Percentiles rank a stretch among this genome's conserved stretches.
phyloP scores from a whole-genome alignment of 2,797 vertebrate genomes.

The Pogoniulus pusillus region DNA sequence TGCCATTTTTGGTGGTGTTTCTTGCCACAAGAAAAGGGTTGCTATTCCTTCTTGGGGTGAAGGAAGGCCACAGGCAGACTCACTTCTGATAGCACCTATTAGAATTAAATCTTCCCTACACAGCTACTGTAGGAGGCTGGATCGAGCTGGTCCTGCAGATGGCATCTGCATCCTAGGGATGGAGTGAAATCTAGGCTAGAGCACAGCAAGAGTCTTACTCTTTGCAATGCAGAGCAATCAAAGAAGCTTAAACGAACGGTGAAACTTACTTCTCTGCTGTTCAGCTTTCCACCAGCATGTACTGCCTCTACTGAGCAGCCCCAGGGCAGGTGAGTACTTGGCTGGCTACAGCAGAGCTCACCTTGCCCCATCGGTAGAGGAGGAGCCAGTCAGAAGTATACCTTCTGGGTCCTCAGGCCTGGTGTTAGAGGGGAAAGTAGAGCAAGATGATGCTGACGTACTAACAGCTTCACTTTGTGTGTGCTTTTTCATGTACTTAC shows the following conservation, averaged over 20 bases:
- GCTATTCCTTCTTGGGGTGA: not conserved
- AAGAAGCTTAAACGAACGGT: not conserved
- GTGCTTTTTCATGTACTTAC: not conserved
- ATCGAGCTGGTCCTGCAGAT: slow-evolving; percentile 37
- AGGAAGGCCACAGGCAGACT: not conserved
- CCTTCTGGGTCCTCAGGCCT: not conserved
- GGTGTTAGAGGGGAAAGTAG: not conserved
- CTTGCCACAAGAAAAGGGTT: not conserved
- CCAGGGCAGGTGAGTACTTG: not conserved
- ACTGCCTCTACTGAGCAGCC: not conserved
- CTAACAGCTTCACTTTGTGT: not conserved
- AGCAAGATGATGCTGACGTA: not conserved
- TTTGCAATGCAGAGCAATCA: not conserved
- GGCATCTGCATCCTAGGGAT: slow-evolving; percentile 56
- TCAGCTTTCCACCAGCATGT: not conserved
- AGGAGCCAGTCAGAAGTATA: not conserved
- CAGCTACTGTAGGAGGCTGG: not conserved
- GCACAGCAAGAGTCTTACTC: not conserved
- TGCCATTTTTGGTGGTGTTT: not conserved
- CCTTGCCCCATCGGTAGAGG: not conserved
- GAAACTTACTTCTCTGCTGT: not conserved
- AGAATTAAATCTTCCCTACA: not conserved
- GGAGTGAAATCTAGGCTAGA: not conserved
- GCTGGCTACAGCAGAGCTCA: not conserved
- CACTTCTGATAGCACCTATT: not conserved